Evolutionary conservation across 2,888 invertebrate species (phyloP).

Genomic region (Acrobasis repandana): DNA sequence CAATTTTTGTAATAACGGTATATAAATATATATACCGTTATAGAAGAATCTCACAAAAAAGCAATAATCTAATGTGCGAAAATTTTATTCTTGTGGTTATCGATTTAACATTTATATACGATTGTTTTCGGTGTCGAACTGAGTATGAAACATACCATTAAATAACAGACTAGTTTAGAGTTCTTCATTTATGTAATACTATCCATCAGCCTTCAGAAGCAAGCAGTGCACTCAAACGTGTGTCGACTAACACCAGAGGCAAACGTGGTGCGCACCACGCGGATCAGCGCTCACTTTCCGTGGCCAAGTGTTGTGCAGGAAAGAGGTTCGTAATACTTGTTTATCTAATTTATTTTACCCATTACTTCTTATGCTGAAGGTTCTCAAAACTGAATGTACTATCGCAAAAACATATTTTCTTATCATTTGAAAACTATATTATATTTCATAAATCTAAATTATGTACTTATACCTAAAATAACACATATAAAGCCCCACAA

Average conservation of each 20-base stretch:
- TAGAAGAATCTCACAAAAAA: too few species aligned
- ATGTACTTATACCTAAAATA: too few species aligned
- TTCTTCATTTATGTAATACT: slow-evolving; percentile 22
- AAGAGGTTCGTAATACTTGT: slow-evolving; percentile 3
- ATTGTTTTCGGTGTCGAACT: background rate
- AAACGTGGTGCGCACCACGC: slow-evolving; percentile 40
- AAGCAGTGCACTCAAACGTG: slow-evolving; percentile 37
- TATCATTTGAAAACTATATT: too few species aligned
- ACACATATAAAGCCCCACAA: too few species aligned
- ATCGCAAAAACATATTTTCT: too few species aligned
- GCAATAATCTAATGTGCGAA: too few species aligned
- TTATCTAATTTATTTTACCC: background rate
- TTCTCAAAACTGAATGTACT: too few species aligned
- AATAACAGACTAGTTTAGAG: slow-evolving; percentile 23
- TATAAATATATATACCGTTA: too few species aligned
- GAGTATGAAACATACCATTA: slow-evolving; percentile 10
- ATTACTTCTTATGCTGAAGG: too few species aligned
- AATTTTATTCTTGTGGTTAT: too few species aligned
- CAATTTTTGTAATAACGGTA: too few species aligned
- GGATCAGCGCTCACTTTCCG: background rate
- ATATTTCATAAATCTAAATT: too few species aligned
- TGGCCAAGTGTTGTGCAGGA: background rate
- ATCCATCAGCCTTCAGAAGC: slow-evolving; percentile 19
- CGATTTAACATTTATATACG: background rate
- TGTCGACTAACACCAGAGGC: slow-evolving; percentile 33